Evolutionary conservation across 2,888 invertebrate genomes (phyloP).

Genomic region (Agriopis leucophaearia): DNA sequence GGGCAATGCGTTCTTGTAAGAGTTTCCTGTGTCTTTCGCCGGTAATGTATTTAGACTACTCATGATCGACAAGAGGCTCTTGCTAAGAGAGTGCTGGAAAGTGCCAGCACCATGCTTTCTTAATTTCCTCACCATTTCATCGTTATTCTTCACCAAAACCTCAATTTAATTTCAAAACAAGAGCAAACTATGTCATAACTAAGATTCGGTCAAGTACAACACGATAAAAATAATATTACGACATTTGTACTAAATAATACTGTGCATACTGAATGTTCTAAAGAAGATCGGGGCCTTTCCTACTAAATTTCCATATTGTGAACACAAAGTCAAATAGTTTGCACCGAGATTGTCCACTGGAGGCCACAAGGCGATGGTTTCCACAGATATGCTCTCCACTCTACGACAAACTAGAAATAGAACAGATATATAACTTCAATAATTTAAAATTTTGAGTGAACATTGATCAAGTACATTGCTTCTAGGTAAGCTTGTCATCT

Average conservation of each 20-base stretch:
- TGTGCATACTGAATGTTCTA: not conserved
- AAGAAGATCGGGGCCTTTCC: not conserved
- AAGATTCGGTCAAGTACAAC: too few species aligned
- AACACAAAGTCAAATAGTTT: slow-evolving; percentile 15
- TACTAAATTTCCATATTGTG: slow-evolving; percentile 6
- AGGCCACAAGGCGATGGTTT: slow-evolving; percentile 17
- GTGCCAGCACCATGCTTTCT: too few species aligned
- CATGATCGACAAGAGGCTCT: too few species aligned
- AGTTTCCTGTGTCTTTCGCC: too few species aligned
- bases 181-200: too few species aligned
- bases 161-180: too few species aligned
- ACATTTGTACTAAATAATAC: not conserved
- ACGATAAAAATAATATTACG: not conserved
- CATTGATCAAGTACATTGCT: not conserved
- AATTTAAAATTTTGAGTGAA: not conserved
- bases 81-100: too few species aligned
- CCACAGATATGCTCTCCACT: slow-evolving; percentile 16
- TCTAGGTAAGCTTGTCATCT: too few species aligned
- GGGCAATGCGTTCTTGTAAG: too few species aligned
- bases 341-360: slow-evolving; percentile 16
- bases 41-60: too few species aligned
- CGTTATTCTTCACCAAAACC: too few species aligned
- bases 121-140: too few species aligned
- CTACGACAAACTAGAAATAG: not conserved
- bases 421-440: not conserved